A percentile compares a stretch with the other conserved stretches of the same genome.
Conservation (phyloP, 64 coral and sea anemone species). For the Montipora efflorescens region DNA sequence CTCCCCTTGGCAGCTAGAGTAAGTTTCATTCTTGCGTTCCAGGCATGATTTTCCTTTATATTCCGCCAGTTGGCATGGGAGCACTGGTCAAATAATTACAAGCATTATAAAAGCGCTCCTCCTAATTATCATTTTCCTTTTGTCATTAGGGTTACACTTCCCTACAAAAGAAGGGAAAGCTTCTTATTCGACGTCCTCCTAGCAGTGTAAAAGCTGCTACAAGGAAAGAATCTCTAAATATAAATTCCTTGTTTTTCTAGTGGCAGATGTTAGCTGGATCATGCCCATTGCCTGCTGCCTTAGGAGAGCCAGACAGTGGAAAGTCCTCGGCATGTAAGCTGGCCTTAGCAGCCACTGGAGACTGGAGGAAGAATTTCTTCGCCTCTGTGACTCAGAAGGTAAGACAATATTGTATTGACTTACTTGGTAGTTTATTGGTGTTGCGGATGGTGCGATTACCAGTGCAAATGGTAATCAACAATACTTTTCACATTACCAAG, state of each 20-base stretch:
- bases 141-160: not conserved
- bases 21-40: conserved; percentile 3
- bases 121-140: not conserved
- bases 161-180: not conserved
- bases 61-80: not conserved
- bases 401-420: not conserved
- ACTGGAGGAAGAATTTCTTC: conserved; percentile 11
- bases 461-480: not conserved
- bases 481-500: not conserved
- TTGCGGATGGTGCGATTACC: conserved; percentile 1
- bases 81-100: not conserved
- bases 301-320: conserved; percentile 43
- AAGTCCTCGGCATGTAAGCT: not conserved
- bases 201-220: not conserved
- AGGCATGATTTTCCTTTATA: conserved; percentile 7
- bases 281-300: conserved; percentile 30
- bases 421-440: not conserved
- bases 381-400: conserved; percentile 23
- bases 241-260: conserved; percentile 22
- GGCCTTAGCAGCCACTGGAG: no score
- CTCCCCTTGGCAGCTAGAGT: not conserved
- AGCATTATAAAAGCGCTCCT: not conserved
- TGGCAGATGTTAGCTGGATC: conserved; percentile 40
- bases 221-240: not conserved
- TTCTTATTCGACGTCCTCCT: not conserved